phyloP scores from a whole-genome alignment of 1,140 invertebrate species.

The Drosophila ananassae region DNA sequence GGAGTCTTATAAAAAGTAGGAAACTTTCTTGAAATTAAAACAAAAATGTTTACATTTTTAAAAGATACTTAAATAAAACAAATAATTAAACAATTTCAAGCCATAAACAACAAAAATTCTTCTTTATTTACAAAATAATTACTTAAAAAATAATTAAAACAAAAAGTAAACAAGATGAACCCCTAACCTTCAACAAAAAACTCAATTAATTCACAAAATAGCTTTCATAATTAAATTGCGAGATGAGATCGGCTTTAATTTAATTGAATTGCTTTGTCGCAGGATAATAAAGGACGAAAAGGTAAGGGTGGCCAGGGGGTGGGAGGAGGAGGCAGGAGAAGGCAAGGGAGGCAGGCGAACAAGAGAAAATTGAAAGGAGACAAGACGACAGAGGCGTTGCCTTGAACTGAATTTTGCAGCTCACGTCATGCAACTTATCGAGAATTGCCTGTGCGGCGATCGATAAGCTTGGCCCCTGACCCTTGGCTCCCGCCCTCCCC shows the following conservation, averaged over 20 bases:
- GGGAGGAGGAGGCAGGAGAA: neutral
- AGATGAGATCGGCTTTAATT: neutral
- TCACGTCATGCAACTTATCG: slow-evolving; percentile 37
- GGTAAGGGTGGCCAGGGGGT: neutral
- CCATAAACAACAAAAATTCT: too few relatives aligned
- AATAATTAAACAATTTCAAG: too few relatives aligned
- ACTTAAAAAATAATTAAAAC: neutral
- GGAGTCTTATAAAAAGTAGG: too few relatives aligned
- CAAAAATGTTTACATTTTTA: too few relatives aligned
- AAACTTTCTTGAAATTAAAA: too few relatives aligned
- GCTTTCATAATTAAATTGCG: too few relatives aligned
- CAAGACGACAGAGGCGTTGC: slow-evolving; percentile 57
- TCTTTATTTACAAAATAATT: too few relatives aligned
- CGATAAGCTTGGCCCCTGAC: slow-evolving; percentile 18
- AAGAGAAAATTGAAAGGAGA: slow-evolving; percentile 1
- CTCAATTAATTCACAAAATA: neutral
- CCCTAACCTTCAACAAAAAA: neutral
- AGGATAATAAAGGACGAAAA: neutral
- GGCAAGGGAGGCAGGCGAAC: neutral
- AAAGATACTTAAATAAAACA: too few relatives aligned
- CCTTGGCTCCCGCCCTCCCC: neutral
- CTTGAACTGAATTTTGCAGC: slow-evolving; percentile 67
- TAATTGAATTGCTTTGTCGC: neutral
- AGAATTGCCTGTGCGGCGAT: slow-evolving; percentile 37
- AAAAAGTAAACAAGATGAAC: neutral